These are phyloP conservation scores for Hypotaenidia okinawae DNA, from an alignment of 2,797 vertebrate genomes.

Conservation along the genomic window DNA sequence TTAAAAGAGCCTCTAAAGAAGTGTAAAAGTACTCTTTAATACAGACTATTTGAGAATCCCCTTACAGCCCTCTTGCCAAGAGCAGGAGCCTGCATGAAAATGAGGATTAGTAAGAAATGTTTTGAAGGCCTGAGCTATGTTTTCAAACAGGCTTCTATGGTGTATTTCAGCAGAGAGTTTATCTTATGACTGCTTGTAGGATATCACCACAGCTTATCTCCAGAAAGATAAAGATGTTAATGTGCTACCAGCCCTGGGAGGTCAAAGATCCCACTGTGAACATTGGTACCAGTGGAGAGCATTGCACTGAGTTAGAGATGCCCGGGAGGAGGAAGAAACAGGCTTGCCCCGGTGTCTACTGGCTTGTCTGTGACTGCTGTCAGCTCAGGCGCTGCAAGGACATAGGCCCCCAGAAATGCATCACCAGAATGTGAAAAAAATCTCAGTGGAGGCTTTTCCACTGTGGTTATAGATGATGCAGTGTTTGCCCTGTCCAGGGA, in stretches of 20 bases:
- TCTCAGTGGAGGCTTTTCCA: neutral
- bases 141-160: neutral
- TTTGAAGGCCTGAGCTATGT: neutral
- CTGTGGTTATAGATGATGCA: neutral
- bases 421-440: neutral
- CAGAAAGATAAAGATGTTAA: neutral
- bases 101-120: neutral
- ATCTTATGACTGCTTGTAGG: neutral
- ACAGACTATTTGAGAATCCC: neutral
- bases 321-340: neutral
- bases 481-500: neutral
- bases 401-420: accelerated
- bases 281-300: accelerated
- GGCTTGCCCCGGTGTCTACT: accelerated
- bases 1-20: neutral
- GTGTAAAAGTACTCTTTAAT: neutral
- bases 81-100: neutral
- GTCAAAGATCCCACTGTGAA: neutral
- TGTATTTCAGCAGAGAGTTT: neutral
- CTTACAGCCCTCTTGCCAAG: neutral
- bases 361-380: neutral
- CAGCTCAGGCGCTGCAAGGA: neutral
- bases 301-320: accelerated
- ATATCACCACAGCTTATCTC: neutral
- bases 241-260: accelerated